Evolutionary conservation across 2,888 invertebrate species (phyloP).

Genomic region (Venustoraphidia nigricollis): DNA sequence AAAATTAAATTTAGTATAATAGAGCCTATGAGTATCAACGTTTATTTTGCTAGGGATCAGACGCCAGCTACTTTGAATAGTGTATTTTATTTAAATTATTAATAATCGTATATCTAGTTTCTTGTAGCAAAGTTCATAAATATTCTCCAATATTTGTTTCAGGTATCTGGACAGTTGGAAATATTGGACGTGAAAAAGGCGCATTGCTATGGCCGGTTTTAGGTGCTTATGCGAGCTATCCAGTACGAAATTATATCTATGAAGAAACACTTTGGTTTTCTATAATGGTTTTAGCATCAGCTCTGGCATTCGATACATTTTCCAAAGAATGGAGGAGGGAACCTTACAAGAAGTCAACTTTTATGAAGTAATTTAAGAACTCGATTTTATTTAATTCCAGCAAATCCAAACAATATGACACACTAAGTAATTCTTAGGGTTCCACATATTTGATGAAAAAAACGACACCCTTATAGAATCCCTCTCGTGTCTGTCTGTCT

Average conservation of each 20-base stretch:
- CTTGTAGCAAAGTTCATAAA: too few relatives aligned
- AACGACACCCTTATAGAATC: too few relatives aligned
- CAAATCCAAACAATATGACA: too few relatives aligned
- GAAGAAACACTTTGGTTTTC: slow-evolving; percentile 60
- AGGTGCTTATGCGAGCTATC: slow-evolving; percentile 50
- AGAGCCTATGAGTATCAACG: too few relatives aligned
- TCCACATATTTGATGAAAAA: too few relatives aligned
- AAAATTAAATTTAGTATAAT: too few relatives aligned
- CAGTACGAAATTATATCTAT: slow-evolving; percentile 53
- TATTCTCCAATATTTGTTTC: slow-evolving; percentile 13
- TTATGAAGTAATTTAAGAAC: slow-evolving; percentile 17
- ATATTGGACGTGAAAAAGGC: slow-evolving; percentile 73
- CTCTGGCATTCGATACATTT: slow-evolving; percentile 55
- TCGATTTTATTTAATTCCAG: background rate
- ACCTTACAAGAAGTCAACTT: slow-evolving; percentile 32
- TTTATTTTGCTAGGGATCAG: too few relatives aligned
- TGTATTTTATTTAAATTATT: too few relatives aligned
- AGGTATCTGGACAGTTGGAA: slow-evolving; percentile 87
- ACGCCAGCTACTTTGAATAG: too few relatives aligned
- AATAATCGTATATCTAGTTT: too few relatives aligned
- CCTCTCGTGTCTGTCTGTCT: too few relatives aligned
- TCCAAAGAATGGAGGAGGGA: slow-evolving; percentile 66
- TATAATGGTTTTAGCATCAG: slow-evolving; percentile 46
- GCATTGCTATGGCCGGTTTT: slow-evolving; percentile 50
- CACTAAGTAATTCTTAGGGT: background rate